Base-by-base conservation (phyloP, 2,888 invertebrate species). In the Ellobium chinense region DNA sequence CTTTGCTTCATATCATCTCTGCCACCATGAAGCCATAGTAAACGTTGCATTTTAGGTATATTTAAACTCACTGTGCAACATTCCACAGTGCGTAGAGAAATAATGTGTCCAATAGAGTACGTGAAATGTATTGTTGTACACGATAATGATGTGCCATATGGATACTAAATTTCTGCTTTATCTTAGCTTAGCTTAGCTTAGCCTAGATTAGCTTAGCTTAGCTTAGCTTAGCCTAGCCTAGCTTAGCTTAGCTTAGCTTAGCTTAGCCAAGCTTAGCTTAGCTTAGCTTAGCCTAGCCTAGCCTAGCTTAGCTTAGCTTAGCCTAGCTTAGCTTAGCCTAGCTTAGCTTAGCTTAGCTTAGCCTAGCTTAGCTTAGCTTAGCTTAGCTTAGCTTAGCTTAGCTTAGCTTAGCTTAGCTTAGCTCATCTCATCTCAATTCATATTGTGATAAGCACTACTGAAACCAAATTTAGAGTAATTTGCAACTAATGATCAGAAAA, bases 201-300 rank as follows among this genome's bases (percentile, higher is more conserved):
- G 66, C 36, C 36, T 66, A 66, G 36, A 66, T 63, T 63, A 63
- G 63, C 29, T 63, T 63, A 63, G 63, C 29, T 63, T 63, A 63
- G 63, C 2, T 66, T 66, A 66, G 66, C 4, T 66, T 66, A 66
- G 66, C 1, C 36, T 66, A 66, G 66, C n/a, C 18, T 66, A 66
- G 36, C n/a, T 66, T 14, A 36, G 66, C n/a, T 31, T 66, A 66
- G 66, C 31, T 66, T 66, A 66, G 66, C 29, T 66, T 66, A 66
- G 36, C 4, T 66, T 66, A 66, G 66, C 36, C 36, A 34, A 66
- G 66, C 31, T 66, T 66, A 66, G 66, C n/a, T 66, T 66, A 36
- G 63, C 29, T 63, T 63, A 63, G 63, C 29, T 63, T 63, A 63
- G 63, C 27, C 29, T 63, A 63, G 29, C n/a, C n/a, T n/a, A n/a